Conservation (phyloP, 2,113 vertebrate species). For the Hemiprocne comata region DNA sequence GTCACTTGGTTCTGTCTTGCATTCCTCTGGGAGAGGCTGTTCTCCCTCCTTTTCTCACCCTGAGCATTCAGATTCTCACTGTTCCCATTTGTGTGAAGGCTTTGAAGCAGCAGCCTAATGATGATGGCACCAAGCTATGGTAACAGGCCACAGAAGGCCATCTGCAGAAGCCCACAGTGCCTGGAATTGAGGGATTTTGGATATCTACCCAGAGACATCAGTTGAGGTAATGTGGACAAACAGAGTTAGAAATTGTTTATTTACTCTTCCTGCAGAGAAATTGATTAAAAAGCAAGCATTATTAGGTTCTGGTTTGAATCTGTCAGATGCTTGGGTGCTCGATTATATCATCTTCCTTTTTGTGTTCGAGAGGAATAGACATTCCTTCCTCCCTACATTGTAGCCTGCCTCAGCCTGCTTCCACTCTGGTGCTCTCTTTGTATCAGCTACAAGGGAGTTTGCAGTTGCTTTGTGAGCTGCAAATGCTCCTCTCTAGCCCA, state of each 20-base stretch:
- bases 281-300: background rate
- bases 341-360: background rate
- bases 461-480: background rate
- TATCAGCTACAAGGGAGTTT: rapidly evolving
- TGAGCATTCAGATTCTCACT: background rate
- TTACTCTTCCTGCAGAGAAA: background rate
- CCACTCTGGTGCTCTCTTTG: background rate
- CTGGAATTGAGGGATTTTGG: background rate
- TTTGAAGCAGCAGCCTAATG: rapidly evolving
- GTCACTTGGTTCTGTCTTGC: background rate
- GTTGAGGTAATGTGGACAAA: background rate
- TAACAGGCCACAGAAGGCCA: background rate
- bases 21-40: background rate
- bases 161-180: background rate
- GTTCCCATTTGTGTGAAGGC: background rate
- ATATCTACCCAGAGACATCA: background rate
- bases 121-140: background rate
- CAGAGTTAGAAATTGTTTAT: background rate
- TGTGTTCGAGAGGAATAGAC: background rate
- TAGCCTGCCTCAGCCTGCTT: background rate
- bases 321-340: background rate
- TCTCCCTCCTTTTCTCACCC: background rate
- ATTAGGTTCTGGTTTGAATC: background rate
- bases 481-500: background rate
- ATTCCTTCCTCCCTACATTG: background rate